Base-by-base conservation (phyloP, 37 sponge, comb jelly and placozoan genomes). In the Amphimedon queenslandica region DNA sequence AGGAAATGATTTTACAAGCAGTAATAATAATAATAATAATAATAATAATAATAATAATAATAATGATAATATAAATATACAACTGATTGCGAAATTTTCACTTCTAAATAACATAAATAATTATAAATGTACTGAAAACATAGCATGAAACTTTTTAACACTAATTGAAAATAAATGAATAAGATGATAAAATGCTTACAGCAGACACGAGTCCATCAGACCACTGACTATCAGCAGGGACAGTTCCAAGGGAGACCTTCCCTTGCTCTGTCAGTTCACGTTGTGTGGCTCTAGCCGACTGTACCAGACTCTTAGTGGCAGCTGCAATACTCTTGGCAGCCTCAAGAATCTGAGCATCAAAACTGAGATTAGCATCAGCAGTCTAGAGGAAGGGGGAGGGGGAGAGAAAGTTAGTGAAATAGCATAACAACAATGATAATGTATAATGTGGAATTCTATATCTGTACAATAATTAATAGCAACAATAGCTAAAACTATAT, bases 191-290 rank as follows among this genome's bases (percentile, higher is more conserved):
- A 60, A 6, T 60, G 78, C 93, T 88, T 77, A 93, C 93, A 73
- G 94, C 94, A 55, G 92, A 86, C 53, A 98, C 96, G 55, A 98
- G 84, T 18, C 99, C 99, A 42, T 95, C 93, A 34, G 88, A 84
- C 99, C 99, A 98, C 55, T 92, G 90, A 31, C 88, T 77, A 73
- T 95, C 96, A 67, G 92, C 92, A 57, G 76, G 70, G 5, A 56
- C 58, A 39, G 69, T 58, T 58, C 72, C 70, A 51, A 88, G 81
- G 13, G 13, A 47, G 8, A 47, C 13, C 80, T 80, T 80, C 32
- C 97, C 97, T 70, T 96, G 97, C 31, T 77, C 88, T 42, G 90
- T 88, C 76, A 96, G 68, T 57, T 96, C 97, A 43, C 88, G 71
- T 77, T 96, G 97, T n/a, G 97, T 87, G 55, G 82, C 97, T 20